Evolutionary conservation across 2,888 invertebrate species (phyloP).

Genomic region (Athalia circularis): DNA sequence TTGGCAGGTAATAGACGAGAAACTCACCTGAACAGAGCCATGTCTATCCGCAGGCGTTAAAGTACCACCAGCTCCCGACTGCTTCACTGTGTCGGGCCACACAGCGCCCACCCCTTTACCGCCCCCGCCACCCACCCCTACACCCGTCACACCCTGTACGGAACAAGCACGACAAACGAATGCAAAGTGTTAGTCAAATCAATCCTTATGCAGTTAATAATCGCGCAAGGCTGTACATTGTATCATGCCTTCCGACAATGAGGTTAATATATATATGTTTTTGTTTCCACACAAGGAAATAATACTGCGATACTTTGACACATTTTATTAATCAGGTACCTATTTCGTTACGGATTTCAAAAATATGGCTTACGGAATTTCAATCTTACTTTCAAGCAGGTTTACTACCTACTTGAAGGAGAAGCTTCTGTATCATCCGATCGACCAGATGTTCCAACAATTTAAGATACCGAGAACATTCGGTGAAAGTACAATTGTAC

Average conservation of each 20-base stretch:
- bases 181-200: slow-evolving; percentile 65
- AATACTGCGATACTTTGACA: too few relatives aligned
- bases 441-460: too few relatives aligned
- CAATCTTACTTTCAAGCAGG: too few relatives aligned
- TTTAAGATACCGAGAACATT: too few relatives aligned
- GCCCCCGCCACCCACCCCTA: slow-evolving; percentile 73
- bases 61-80: slow-evolving; percentile 86
- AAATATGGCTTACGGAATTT: too few relatives aligned
- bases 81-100: slow-evolving; percentile 91
- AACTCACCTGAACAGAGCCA: slow-evolving; percentile 94
- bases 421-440: too few relatives aligned
- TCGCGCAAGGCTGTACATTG: slow-evolving; percentile 35
- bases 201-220: slow-evolving; percentile 44
- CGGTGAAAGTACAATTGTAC: too few relatives aligned
- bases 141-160: slow-evolving; percentile 72
- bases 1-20: slow-evolving; percentile 17
- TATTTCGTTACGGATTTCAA: too few relatives aligned
- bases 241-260: slow-evolving; percentile 29
- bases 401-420: too few relatives aligned
- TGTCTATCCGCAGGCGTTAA: slow-evolving; percentile 96
- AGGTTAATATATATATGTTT: neutral
- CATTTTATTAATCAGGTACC: too few relatives aligned
- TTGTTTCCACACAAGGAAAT: too few relatives aligned
- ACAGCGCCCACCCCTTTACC: slow-evolving; percentile 86
- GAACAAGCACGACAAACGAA: slow-evolving; percentile 70